Base-by-base conservation (phyloP, 2,888 invertebrate species). In the Harpalus rubripes region DNA sequence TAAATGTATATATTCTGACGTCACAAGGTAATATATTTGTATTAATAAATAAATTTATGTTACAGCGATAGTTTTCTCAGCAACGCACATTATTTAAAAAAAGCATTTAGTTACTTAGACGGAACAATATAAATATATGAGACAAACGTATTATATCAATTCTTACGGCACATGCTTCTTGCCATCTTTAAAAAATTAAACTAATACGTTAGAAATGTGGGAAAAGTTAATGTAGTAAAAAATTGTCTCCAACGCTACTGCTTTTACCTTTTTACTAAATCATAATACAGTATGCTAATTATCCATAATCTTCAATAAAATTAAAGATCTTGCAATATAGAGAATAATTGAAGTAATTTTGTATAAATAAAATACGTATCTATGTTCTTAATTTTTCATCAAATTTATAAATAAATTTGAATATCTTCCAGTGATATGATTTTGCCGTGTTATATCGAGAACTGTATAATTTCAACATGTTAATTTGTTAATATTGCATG, bases 401-500 rank as follows among this genome's bases (percentile, higher is more conserved):
- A 65, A 32, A 39, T 68, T 0, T 68, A 68, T 39, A 5, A 39
- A 39, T 68, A 68, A 39, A n/a, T 68, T 5, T 1, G 15, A 52
- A 22, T 76, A 52, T 44, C 44, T 76, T 15, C 4, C 15, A 52
- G 4, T 68, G 16, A 68, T n/a, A 6, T 22, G 22, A 18, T 16
- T 52, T 52, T 81, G 26, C 56, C 56, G 32, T 82, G 52, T 82
- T 65, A 41, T 56, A 72, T 6, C 65, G 8, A 16, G 7, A 74
- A 44, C 12, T 82, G 39, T 68, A 58, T 72, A 72, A 82, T 65
- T 82, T 68, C 15, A 16, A 26, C 61, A 59, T 18, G 5, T 16
- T 79, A 59, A 8, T 32, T 65, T 16, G 5, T 80, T 80, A 81
- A 65, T 81, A 6, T 44, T 63, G 16, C 44, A 81, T 82, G 72